These are phyloP conservation scores for Enteromius thamalakanensis DNA, from an alignment of 2,797 vertebrate species.

Conservation along the genomic window DNA sequence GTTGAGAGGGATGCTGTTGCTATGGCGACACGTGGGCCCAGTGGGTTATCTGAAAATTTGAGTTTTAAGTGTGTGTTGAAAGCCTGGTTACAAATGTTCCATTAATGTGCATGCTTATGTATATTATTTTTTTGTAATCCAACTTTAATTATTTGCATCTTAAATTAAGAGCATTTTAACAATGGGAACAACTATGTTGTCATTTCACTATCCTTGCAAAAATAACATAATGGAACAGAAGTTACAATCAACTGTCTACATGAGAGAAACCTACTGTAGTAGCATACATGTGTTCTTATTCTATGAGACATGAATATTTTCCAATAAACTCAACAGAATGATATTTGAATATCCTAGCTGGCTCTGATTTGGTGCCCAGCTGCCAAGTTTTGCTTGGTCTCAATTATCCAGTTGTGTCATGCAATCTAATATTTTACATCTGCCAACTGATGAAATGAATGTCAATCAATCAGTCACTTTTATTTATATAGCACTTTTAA, in stretches of 20 bases:
- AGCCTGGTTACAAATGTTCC: neutral
- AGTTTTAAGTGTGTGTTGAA: neutral
- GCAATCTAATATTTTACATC: neutral
- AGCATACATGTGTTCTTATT: neutral
- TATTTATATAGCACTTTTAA: no score
- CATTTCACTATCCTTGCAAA: neutral
- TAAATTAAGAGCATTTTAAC: neutral
- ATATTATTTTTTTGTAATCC: neutral
- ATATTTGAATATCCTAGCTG: neutral
- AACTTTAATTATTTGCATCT: neutral
- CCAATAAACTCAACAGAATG: neutral
- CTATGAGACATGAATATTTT: neutral
- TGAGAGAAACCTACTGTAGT: neutral
- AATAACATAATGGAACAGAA: neutral
- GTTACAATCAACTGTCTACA: neutral
- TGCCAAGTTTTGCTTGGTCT: neutral
- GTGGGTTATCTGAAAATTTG: constrained; percentile 51
- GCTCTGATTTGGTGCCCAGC: neutral
- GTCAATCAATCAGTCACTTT: neutral
- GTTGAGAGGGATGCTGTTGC: constrained; percentile 55
- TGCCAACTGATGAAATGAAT: neutral
- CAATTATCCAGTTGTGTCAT: neutral
- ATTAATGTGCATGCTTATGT: neutral
- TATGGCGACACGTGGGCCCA: constrained; percentile 51
- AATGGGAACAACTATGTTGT: neutral